phyloP scores from a whole-genome alignment of 2,113 vertebrate species.

The Zosterops lateralis region DNA sequence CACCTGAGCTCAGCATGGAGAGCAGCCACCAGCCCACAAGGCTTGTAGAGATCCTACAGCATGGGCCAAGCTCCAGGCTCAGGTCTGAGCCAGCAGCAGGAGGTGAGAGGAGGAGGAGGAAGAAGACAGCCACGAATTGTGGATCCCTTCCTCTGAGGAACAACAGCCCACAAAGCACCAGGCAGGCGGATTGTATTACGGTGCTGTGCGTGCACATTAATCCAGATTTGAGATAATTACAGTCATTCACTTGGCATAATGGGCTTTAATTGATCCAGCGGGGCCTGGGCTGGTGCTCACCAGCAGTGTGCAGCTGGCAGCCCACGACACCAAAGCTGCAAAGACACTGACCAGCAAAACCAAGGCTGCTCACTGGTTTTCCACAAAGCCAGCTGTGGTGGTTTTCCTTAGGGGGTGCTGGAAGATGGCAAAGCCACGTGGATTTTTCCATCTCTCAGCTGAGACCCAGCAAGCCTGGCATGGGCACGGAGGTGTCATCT shows the following conservation, averaged over 20 bases:
- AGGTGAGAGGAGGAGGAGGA: not conserved
- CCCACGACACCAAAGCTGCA: not conserved
- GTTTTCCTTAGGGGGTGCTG: not conserved
- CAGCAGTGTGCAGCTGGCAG: not conserved
- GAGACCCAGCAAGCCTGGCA: not conserved
- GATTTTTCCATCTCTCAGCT: not conserved
- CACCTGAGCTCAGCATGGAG: fast-evolving
- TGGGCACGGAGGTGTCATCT: fast-evolving
- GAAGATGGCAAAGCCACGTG: not conserved
- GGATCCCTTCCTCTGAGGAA: not conserved
- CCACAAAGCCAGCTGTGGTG: not conserved
- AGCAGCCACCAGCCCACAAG: not conserved
- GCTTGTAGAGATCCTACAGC: not conserved
- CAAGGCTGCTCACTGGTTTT: fast-evolving
- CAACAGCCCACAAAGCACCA: not conserved
- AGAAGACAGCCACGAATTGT: fast-evolving
- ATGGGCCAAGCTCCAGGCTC: not conserved
- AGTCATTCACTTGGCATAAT: slow-evolving; percentile 58
- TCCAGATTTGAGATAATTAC: slow-evolving; percentile 65
- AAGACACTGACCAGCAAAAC: not conserved
- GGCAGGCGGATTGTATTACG: slow-evolving; percentile 6
- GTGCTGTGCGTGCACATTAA: slow-evolving; percentile 15
- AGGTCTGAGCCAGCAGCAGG: not conserved
- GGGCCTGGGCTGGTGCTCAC: not conserved
- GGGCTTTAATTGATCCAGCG: slow-evolving; percentile 50